Conservation (phyloP, 2,113 vertebrate genomes). For the Cairina moschata region DNA sequence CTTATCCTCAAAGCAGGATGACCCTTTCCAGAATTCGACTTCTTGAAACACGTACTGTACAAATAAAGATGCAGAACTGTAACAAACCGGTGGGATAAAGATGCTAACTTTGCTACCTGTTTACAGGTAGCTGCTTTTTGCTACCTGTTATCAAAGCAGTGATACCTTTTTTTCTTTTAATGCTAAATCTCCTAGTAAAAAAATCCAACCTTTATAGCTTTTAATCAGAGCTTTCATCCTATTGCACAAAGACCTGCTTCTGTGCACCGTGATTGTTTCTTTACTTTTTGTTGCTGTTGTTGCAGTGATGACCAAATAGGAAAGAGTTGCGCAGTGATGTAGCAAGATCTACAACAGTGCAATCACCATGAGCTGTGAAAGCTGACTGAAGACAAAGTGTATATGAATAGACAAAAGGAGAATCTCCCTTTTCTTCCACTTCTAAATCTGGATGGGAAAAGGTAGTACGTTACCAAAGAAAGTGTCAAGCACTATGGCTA, state of each 20-base stretch:
- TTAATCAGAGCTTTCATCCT: not conserved
- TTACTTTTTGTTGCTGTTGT: not conserved
- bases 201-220: not conserved
- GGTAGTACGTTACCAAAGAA: not conserved
- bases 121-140: not conserved
- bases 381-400: not conserved
- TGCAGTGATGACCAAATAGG: not conserved
- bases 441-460: not conserved
- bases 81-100: not conserved
- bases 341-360: not conserved
- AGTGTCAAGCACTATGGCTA: not conserved
- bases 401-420: not conserved
- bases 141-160: not conserved
- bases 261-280: not conserved
- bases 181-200: not conserved
- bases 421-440: not conserved
- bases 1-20: not conserved
- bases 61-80: not conserved
- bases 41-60: not conserved
- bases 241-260: slow-evolving; percentile 27
- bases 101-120: not conserved
- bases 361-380: not conserved
- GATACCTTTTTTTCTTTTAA: not conserved
- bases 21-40: not conserved
- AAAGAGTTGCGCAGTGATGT: not conserved